These are phyloP conservation scores for Physocephala rufipes DNA, from an alignment of 2,888 invertebrate genomes.

Conservation along the genomic window DNA sequence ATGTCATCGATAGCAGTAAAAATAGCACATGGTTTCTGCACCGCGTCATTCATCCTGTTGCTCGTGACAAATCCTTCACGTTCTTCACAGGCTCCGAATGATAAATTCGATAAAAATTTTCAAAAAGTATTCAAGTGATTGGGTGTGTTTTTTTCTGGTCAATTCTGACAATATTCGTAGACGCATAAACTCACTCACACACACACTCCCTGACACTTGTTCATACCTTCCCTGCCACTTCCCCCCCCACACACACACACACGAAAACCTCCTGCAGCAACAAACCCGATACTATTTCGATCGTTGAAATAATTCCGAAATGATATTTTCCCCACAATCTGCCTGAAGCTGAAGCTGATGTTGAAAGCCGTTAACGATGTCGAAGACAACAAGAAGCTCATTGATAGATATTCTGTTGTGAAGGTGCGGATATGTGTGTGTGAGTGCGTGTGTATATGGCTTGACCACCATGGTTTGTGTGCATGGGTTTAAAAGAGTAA, in stretches of 20 bases:
- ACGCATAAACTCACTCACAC: no score
- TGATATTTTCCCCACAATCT: background rate
- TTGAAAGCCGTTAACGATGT: background rate
- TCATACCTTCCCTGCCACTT: background rate
- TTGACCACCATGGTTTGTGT: no score
- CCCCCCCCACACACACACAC: background rate
- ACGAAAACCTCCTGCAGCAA: no score
- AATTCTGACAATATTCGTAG: no score
- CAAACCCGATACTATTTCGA: no score
- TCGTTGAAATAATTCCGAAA: no score
- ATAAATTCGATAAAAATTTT: background rate
- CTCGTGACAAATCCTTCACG: background rate
- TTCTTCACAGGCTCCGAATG: no score
- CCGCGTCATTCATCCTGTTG: slow-evolving; percentile 18
- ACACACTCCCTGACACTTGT: no score
- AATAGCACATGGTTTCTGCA: background rate
- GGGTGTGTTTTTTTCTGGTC: background rate
- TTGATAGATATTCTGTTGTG: background rate
- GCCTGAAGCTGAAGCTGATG: slow-evolving; percentile 23
- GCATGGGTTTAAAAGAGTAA: background rate
- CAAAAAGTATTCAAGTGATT: background rate
- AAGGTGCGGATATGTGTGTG: background rate
- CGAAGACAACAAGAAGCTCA: background rate
- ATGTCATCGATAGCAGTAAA: slow-evolving; percentile 3
- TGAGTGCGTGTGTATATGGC: slow-evolving; percentile 5